Evolutionary conservation across 2,113 vertebrate species (phyloP).

Genomic region (Osmerus mordax): DNA sequence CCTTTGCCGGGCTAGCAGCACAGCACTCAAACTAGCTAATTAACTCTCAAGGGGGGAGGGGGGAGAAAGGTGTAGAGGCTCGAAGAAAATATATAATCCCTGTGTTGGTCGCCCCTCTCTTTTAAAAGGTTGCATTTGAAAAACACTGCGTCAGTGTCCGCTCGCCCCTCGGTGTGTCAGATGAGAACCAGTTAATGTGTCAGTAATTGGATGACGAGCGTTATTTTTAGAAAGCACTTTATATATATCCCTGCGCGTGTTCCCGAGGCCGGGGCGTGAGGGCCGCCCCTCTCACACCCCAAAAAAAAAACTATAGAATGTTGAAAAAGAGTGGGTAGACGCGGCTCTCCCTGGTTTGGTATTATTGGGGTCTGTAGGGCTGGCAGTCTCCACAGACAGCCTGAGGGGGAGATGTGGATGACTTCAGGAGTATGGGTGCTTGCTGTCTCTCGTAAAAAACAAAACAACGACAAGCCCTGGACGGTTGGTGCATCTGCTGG

Average conservation of each 20-base stretch:
- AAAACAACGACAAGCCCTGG: slow-evolving; percentile 14
- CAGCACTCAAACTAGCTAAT: slow-evolving; percentile 88
- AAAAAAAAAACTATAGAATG: slow-evolving; percentile 31
- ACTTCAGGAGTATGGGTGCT: slow-evolving; percentile 63
- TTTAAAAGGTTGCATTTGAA: slow-evolving; percentile 76
- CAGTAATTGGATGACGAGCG: slow-evolving; percentile 71
- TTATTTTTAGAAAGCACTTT: slow-evolving; percentile 64
- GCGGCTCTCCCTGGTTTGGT: slow-evolving; percentile 27
- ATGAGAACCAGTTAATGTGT: slow-evolving; percentile 87
- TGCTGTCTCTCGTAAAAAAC: slow-evolving; percentile 60
- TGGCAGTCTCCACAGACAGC: slow-evolving; percentile 52
- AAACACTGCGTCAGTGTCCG: slow-evolving; percentile 87
- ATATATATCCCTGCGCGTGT: slow-evolving; percentile 60
- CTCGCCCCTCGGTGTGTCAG: slow-evolving; percentile 75
- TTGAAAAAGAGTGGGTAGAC: slow-evolving; percentile 39
- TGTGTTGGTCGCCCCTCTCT: slow-evolving; percentile 68
- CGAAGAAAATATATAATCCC: slow-evolving; percentile 80
- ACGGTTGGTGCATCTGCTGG: slow-evolving; percentile 61
- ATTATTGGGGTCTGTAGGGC: slow-evolving; percentile 43
- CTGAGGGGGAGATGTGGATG: slow-evolving; percentile 57
- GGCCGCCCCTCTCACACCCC: slow-evolving; percentile 63
- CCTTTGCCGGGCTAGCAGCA: slow-evolving; percentile 76
- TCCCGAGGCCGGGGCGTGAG: slow-evolving; percentile 29
- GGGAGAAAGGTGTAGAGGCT: slow-evolving; percentile 62
- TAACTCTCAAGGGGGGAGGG: slow-evolving; percentile 80